These are phyloP conservation scores for Crematogaster levior DNA, from an alignment of 2,888 invertebrate species.

Conservation along the genomic window DNA sequence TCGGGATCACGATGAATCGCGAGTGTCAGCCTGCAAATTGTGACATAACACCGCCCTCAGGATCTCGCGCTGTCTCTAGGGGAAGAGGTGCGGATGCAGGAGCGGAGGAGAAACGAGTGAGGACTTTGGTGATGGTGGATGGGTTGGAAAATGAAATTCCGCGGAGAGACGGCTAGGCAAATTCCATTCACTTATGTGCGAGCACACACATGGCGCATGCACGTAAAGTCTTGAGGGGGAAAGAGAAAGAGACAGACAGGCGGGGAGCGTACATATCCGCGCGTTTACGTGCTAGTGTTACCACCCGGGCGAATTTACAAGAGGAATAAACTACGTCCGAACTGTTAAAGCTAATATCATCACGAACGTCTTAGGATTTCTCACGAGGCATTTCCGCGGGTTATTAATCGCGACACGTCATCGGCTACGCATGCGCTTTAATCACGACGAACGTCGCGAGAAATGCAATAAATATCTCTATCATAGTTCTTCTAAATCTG, in stretches of 20 bases:
- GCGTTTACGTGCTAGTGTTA: conserved; percentile 63
- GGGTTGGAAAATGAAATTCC: conserved; percentile 79
- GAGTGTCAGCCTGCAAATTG: conserved; percentile 70
- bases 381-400: conserved; percentile 45
- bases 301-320: conserved; percentile 60
- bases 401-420: conserved; percentile 49
- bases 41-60: conserved; percentile 68
- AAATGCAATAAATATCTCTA: conserved; percentile 18
- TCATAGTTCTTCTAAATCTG: not conserved
- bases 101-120: conserved; percentile 11
- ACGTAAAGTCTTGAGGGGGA: conserved; percentile 25
- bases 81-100: conserved; percentile 27
- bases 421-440: conserved; percentile 26
- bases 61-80: conserved; percentile 40
- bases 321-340: conserved; percentile 60
- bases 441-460: not conserved
- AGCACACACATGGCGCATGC: conserved; percentile 58
- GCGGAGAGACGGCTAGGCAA: conserved; percentile 67
- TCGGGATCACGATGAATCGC: conserved; percentile 55
- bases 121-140: conserved; percentile 71
- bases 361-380: conserved; percentile 64
- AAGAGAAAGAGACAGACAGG: conserved; percentile 18
- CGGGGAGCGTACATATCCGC: not conserved
- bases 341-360: conserved; percentile 63
- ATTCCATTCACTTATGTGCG: conserved; percentile 74